Percentiles rank a stretch among this genome's conserved stretches.
Evolutionary conservation across 64 coral and sea anemone genomes (phyloP).

Genomic region (Actinia tenebrosa): DNA sequence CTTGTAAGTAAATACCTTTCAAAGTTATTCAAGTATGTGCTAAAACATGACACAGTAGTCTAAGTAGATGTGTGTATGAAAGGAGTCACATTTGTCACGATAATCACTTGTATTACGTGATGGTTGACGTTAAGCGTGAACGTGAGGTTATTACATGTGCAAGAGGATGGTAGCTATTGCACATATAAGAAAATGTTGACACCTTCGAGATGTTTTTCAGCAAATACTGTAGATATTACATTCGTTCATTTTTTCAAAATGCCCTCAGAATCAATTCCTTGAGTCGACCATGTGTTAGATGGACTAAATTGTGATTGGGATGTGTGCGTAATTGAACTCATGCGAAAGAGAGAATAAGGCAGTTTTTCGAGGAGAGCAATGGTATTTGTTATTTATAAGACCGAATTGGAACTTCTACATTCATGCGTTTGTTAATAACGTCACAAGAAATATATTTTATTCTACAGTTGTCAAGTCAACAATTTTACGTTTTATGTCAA

Average conservation of each 20-base stretch:
- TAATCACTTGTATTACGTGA: no score
- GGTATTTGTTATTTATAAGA: slow-evolving; percentile 13
- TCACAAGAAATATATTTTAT: slow-evolving; percentile 21
- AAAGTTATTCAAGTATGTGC: not conserved
- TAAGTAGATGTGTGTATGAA: not conserved
- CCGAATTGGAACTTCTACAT: slow-evolving; percentile 12
- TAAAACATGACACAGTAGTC: not conserved
- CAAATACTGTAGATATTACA: slow-evolving; percentile 6
- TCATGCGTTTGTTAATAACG: slow-evolving; percentile 13
- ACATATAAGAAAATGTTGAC: not conserved
- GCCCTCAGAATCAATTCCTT: slow-evolving; percentile 4
- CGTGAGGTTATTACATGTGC: not conserved
- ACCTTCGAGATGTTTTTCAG: slow-evolving; percentile 4
- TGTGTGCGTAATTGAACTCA: no score
- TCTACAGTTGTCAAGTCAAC: not conserved
- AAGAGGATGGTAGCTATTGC: not conserved
- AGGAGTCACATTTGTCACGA: not conserved
- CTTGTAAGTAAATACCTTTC: not conserved
- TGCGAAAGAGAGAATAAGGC: not conserved
- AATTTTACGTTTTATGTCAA: slow-evolving; percentile 18
- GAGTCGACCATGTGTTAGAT: not conserved
- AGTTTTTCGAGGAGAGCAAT: not conserved
- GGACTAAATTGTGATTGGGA: not conserved
- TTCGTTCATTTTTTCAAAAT: not conserved
- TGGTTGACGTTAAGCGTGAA: not conserved